phyloP scores from a whole-genome alignment of 2,888 invertebrate species.

The Beris morrisii region DNA sequence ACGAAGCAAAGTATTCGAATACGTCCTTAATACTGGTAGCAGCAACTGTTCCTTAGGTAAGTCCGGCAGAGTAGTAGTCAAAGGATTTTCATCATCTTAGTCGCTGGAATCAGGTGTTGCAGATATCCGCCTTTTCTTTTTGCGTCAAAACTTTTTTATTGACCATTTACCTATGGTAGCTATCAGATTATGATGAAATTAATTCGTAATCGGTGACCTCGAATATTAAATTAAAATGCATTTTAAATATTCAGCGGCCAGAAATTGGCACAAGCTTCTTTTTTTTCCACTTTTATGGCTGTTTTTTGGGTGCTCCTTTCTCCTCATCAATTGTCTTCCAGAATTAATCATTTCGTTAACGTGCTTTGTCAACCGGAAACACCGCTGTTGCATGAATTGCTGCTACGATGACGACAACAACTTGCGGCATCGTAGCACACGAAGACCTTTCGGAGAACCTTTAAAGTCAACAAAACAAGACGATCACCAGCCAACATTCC shows the following conservation, averaged over 20 bases:
- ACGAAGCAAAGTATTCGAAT: too few species aligned
- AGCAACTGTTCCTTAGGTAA: too few species aligned
- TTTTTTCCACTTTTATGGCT: neutral
- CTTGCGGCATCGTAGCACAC: constrained; percentile 31
- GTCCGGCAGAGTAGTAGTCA: too few species aligned
- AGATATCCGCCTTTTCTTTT: too few species aligned
- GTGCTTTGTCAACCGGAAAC: constrained; percentile 40
- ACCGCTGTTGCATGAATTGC: constrained; percentile 38
- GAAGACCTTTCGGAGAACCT: neutral
- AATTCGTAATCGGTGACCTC: too few species aligned
- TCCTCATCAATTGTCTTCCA: constrained; percentile 31
- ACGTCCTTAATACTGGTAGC: too few species aligned
- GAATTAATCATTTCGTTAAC: constrained; percentile 40
- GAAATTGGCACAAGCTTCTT: constrained; percentile 21
- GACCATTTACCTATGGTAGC: too few species aligned
- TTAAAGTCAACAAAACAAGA: neutral
- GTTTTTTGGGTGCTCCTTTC: constrained; percentile 13
- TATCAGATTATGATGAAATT: too few species aligned
- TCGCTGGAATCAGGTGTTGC: too few species aligned
- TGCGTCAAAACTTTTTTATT: too few species aligned
- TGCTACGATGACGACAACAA: constrained; percentile 15
- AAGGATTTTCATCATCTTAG: too few species aligned
- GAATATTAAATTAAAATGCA: constrained; percentile 10
- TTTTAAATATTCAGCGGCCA: constrained; percentile 18
- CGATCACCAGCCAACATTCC: neutral